phyloP scores from a whole-genome alignment of 2,888 invertebrate species.

The Emmelina monodactyla region DNA sequence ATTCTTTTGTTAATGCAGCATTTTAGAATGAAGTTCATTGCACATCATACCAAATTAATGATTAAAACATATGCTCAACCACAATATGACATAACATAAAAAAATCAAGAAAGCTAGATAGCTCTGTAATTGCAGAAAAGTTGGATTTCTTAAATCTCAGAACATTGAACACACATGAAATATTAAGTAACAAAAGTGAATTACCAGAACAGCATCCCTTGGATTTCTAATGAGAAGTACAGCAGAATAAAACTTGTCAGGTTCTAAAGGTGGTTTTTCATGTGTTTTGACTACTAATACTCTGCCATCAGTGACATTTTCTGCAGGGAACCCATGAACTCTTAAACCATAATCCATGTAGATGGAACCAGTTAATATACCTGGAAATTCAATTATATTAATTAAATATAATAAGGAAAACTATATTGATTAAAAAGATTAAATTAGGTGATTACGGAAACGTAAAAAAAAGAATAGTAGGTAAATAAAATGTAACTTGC shows the following conservation, averaged over 20 bases:
- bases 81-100: too few relatives aligned
- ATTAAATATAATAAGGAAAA: too few relatives aligned
- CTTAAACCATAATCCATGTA: constrained; percentile 82
- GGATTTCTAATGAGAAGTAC: constrained; percentile 76
- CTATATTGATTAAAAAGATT: too few relatives aligned
- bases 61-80: too few relatives aligned
- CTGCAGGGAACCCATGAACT: constrained; percentile 82
- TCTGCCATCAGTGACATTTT: constrained; percentile 77
- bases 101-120: too few relatives aligned
- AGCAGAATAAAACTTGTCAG: constrained; percentile 69
- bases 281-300: constrained; percentile 83
- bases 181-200: constrained; percentile 8
- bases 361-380: constrained; percentile 79
- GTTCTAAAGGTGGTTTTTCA: constrained; percentile 75
- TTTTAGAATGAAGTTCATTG: too few relatives aligned
- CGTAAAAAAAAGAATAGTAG: too few relatives aligned
- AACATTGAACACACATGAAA: neutral
- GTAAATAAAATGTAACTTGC: neutral
- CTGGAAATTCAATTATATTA: constrained; percentile 35
- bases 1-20: too few relatives aligned
- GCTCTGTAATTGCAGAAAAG: too few relatives aligned
- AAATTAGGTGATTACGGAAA: too few relatives aligned
- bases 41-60: too few relatives aligned
- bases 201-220: constrained; percentile 71
- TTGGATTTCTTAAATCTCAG: too few relatives aligned